Percentiles rank a stretch among this genome's conserved stretches.
These are phyloP conservation scores for Champsocephalus gunnari DNA, from an alignment of 2,797 vertebrate species.

Conservation along the genomic window DNA sequence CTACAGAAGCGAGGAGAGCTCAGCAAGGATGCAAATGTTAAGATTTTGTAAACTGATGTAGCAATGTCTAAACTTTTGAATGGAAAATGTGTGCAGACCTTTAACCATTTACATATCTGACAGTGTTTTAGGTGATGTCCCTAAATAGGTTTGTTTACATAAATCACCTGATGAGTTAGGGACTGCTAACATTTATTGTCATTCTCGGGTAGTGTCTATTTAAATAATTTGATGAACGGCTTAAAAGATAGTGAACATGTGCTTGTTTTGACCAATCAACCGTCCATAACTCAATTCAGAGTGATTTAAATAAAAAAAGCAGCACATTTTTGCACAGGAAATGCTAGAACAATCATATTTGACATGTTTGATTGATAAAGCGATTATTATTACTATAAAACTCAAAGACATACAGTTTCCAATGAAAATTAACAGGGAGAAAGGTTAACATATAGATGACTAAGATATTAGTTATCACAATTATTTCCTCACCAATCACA, in stretches of 20 bases:
- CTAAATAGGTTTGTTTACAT: not conserved
- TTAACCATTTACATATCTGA: no score
- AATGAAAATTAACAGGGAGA: not conserved
- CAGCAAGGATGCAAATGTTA: not conserved
- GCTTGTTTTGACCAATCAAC: not conserved
- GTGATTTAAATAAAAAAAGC: not conserved
- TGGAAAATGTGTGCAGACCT: not conserved
- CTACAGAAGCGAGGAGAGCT: not conserved
- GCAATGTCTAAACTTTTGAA: slow-evolving; percentile 36
- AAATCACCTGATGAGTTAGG: no score
- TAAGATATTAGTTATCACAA: not conserved
- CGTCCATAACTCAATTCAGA: not conserved
- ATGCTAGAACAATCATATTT: not conserved
- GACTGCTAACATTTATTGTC: not conserved
- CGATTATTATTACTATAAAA: not conserved
- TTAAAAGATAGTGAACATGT: not conserved
- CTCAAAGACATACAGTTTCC: not conserved
- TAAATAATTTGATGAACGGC: not conserved
- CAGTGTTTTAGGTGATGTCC: not conserved
- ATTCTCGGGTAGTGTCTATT: not conserved
- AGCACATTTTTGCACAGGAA: not conserved
- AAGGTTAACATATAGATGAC: not conserved
- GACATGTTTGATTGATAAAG: not conserved
- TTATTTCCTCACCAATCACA: not conserved
- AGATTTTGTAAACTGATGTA: not conserved